Evolutionary conservation across 2,113 vertebrate species (phyloP), one percentile per base, ranked within the genome.

Genomic region (Crotalus helleri): DNA sequence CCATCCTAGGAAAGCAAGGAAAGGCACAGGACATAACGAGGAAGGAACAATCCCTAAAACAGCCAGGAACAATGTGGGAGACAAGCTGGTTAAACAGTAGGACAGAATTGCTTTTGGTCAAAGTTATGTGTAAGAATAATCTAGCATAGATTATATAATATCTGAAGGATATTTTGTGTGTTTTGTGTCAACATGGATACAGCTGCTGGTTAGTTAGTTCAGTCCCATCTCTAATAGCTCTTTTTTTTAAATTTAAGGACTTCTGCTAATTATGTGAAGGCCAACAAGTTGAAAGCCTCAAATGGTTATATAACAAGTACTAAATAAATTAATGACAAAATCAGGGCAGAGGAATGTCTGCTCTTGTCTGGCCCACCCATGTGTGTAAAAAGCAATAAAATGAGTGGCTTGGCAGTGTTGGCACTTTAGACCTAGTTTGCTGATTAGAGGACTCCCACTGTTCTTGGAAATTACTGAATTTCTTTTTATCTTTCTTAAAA

Each of bases 321-420:
- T 90, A 93, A 95, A 93, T 61, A 87, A 95, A 93, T 59, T 24
- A n/a, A 95, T 91, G 64, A 12, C 1, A 13, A 13, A 1, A 33
- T 81, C 2, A 7, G 74, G 74, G 74, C 74, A 87, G 23, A 15
- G 26, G 5, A 89, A 95, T 93, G 44, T 19, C 58, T 0, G 0
- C n/a, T 53, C 93, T 88, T 54, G 87, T 53, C 91, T 90, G 88
- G 92, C 94, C 95, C 93, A 93, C 91, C 87, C 86, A 4, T n/a
- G 39, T 91, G 49, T 94, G 58, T 61, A 94, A 86, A 87, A 95
- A 95, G 85, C 91, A 93, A 94, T 54, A 93, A 93, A 94, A 95
- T 95, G 92, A 96, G 44, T 87, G 94, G 46, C 85, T 93, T 93
- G 90, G 92, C 94, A 92, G 93, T 90, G 93, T 44, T 95, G 94